Evolutionary conservation across 2,797 vertebrate genomes (phyloP).

Genomic region (Aeoliscus strigatus): DNA sequence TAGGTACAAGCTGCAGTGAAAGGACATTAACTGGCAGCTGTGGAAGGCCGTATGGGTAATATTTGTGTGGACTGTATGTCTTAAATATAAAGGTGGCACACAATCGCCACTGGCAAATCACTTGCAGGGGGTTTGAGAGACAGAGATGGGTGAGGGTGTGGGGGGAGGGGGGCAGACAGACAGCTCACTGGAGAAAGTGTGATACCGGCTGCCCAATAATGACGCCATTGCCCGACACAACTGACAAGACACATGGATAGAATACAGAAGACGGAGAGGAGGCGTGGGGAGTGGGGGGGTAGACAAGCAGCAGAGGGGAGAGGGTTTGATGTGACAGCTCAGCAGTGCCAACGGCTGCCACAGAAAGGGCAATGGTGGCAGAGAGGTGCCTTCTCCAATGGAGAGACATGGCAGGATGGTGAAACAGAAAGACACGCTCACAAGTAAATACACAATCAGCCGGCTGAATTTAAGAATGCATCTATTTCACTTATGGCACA

Average conservation of each 20-base stretch:
- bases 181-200: slow-evolving; percentile 64
- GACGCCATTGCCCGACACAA: slow-evolving; percentile 69
- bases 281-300: slow-evolving; percentile 34
- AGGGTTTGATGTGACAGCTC: slow-evolving; percentile 79
- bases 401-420: slow-evolving; percentile 20
- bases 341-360: slow-evolving; percentile 76
- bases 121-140: slow-evolving; percentile 36
- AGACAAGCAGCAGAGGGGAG: slow-evolving; percentile 70
- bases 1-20: slow-evolving; percentile 49
- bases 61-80: slow-evolving; percentile 65
- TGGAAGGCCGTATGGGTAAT: slow-evolving; percentile 69
- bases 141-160: slow-evolving; percentile 21
- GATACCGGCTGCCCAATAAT: slow-evolving; percentile 68
- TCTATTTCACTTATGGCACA: slow-evolving; percentile 3
- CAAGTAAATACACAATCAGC: slow-evolving; percentile 6
- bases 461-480: slow-evolving; percentile 5
- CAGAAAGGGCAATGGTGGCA: slow-evolving; percentile 71
- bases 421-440: slow-evolving; percentile 6
- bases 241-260: slow-evolving; percentile 70
- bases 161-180: slow-evolving; percentile 56
- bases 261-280: slow-evolving; percentile 41
- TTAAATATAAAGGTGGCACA: slow-evolving; percentile 65
- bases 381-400: slow-evolving; percentile 53
- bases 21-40: slow-evolving; percentile 53
- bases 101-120: slow-evolving; percentile 54